Conservation (phyloP, 1,140 invertebrate species). For the Caerostris darwini region DNA sequence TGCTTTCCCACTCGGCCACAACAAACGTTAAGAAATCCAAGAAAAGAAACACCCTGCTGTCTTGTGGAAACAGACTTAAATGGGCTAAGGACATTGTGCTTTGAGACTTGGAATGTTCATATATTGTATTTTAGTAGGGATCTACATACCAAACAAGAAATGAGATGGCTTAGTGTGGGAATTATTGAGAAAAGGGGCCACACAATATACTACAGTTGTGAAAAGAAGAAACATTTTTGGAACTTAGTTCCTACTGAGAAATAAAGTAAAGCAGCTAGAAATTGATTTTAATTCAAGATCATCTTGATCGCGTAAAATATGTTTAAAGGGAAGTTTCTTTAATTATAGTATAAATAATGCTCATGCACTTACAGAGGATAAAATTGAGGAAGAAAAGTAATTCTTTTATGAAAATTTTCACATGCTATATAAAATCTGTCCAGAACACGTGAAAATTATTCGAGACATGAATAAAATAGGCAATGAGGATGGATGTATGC, state of each 20-base stretch:
- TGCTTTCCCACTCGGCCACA: not conserved
- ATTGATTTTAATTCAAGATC: slow-evolving; percentile 14
- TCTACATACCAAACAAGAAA: not conserved
- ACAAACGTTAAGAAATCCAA: not conserved
- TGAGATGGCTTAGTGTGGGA: not conserved
- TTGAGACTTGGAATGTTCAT: slow-evolving; percentile 4
- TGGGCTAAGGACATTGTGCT: not conserved
- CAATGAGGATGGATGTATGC: not conserved
- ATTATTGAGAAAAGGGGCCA: not conserved
- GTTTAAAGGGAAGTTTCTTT: slow-evolving; percentile 20
- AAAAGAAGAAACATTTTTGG: slow-evolving; percentile 29
- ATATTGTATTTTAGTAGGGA: not conserved
- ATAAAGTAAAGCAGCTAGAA: not conserved
- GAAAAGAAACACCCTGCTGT: not conserved
- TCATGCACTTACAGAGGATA: slow-evolving; percentile 1
- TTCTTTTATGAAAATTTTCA: slow-evolving; percentile 2
- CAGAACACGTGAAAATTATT: not conserved
- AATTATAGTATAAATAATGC: not conserved
- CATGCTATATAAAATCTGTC: not conserved
- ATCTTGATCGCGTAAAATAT: not conserved
- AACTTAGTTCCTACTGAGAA: not conserved
- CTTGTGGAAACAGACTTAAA: not conserved
- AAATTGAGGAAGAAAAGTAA: not conserved
- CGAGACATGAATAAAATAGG: slow-evolving; percentile 21
- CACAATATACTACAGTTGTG: slow-evolving; percentile 11